Evolutionary conservation across 1,140 invertebrate species (phyloP).

Genomic region (Cyrtorhinus lividipennis): DNA sequence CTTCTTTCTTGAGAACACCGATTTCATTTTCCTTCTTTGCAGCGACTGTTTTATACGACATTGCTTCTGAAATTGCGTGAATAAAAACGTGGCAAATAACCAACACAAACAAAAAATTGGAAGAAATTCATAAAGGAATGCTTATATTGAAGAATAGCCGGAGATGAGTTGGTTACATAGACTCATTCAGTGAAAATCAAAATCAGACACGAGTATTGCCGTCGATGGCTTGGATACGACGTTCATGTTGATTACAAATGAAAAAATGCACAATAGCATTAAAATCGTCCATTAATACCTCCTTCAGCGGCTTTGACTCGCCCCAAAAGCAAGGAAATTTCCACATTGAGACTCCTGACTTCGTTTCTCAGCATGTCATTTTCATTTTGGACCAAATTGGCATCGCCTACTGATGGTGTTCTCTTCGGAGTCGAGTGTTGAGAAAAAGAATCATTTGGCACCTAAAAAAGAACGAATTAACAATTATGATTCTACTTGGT

Average conservation of each 20-base stretch:
- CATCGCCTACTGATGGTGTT: background rate
- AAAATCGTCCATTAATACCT: constrained; percentile 28
- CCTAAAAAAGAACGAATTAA: no score
- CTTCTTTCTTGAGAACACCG: constrained; percentile 22
- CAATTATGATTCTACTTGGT: no score
- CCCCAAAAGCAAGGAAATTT: constrained; percentile 37
- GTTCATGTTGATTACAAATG: no score
- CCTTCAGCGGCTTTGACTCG: constrained; percentile 37
- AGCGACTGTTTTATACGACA: constrained; percentile 9
- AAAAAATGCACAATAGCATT: no score
- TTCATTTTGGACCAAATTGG: constrained; percentile 23
- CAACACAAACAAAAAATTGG: background rate
- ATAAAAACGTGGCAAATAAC: background rate
- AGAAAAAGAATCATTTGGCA: background rate
- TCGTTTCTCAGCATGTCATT: constrained; percentile 38
- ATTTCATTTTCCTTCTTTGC: constrained; percentile 19
- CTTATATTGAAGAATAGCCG: no score
- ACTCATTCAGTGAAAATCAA: no score
- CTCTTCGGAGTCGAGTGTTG: background rate
- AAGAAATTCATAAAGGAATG: no score
- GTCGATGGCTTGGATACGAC: no score
- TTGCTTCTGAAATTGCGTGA: constrained; percentile 10
- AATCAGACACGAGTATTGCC: no score
- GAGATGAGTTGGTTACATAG: no score
- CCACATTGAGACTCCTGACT: constrained; percentile 39